Base-by-base conservation (phyloP, 1,140 invertebrate species). In the Batillaria attramentaria region DNA sequence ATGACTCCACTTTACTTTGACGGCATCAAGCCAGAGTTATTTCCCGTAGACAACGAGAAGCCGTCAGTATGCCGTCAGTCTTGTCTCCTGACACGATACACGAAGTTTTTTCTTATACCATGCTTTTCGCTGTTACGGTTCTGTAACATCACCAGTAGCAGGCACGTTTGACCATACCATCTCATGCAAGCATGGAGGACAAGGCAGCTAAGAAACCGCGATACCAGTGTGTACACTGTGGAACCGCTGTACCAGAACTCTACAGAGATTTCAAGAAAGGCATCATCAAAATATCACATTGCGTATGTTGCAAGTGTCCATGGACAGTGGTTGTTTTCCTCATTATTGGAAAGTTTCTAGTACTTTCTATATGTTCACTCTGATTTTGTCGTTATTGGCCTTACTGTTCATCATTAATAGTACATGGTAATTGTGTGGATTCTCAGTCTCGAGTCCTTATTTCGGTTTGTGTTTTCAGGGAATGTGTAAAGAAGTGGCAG, bases 401-500 rank as follows among this genome's bases (percentile, higher is more conserved):
- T 50, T 50, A 50, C 24, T 50, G 24, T 50, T 50, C n/a, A 50
- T 50, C 24, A 50, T 50, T 50, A 50, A 13, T 50, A 24, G 24
- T 50, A 13, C 10, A 50, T 50, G 57, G 31, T 16, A 60, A 28
- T 60, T 54, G n/a, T 54, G 46, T n/a, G 24, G 31, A 60, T 60
- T 6, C 31, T 60, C 4, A 83, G 82, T 72, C n/a, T 24, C 13
- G 68, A 41, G 31, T 10, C 65, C 24, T 33, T 13, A 68, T 35
- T 68, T 68, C 33, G 33, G 42, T 76, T 77, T 78, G 72, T 84
- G 86, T 78, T 93, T 94, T 87, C 87, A 96, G 95, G 92, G 92
- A 35, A 91, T 92, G 74, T 97, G 96, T 85, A 93, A 93, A 20
- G 90, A 93, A 78, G 88, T 95, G 35, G 95, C 95, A 24, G 96